phyloP scores from a whole-genome alignment of 2,797 vertebrate genomes.

The Anguilla marmorata region DNA sequence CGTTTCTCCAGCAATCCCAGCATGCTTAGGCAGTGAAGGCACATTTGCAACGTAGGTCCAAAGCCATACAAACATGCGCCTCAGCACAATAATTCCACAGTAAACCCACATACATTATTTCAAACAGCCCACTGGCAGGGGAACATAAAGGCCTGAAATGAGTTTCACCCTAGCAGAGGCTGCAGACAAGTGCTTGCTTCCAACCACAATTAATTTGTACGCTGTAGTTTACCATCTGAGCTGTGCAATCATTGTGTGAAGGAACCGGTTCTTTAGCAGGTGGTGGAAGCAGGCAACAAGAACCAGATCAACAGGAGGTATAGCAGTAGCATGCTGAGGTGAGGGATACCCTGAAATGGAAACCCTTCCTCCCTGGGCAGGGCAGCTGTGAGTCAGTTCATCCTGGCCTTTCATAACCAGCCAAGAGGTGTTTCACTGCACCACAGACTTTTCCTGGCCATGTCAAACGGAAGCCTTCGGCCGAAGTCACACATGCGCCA shows the following conservation, averaged over 20 bases:
- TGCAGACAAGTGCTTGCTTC: neutral
- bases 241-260: neutral
- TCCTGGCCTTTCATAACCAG: neutral
- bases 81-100: slow-evolving; percentile 26
- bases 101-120: slow-evolving; percentile 32
- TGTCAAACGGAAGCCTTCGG: neutral
- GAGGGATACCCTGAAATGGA: neutral
- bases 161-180: slow-evolving; percentile 21
- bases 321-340: neutral
- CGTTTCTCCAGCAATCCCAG: slow-evolving; percentile 6
- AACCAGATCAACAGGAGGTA: neutral
- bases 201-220: neutral
- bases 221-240: neutral
- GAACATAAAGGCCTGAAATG: slow-evolving; percentile 6
- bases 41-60: neutral
- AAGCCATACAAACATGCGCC: neutral
- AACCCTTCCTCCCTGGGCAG: neutral
- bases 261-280: neutral
- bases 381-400: neutral
- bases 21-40: neutral
- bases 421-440: neutral
- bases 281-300: neutral
- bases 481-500: too few relatives aligned
- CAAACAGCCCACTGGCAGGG: neutral
- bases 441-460: neutral